These are phyloP conservation scores for Tenodera sinensis DNA, from an alignment of 2,888 invertebrate species.

Conservation along the genomic window DNA sequence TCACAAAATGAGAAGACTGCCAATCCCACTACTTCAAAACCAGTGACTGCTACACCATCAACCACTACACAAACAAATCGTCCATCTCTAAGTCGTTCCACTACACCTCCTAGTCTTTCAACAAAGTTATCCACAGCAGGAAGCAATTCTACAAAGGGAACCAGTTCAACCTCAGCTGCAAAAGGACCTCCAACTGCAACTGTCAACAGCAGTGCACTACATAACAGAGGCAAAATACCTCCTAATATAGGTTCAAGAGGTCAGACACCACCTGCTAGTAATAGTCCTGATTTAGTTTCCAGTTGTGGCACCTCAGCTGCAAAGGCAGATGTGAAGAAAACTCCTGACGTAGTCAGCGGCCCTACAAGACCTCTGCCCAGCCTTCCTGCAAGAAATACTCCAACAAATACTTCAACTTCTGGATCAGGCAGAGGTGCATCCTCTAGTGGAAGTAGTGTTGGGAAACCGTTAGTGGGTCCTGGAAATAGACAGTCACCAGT, in stretches of 20 bases:
- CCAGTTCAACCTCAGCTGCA: not conserved
- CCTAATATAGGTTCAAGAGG: slow-evolving; percentile 27
- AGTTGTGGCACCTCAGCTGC: slow-evolving; percentile 52
- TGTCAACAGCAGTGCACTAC: not conserved
- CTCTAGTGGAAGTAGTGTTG: not conserved
- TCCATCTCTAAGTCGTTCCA: slow-evolving; percentile 7
- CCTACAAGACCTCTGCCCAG: not conserved
- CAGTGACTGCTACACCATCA: not conserved
- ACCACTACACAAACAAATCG: slow-evolving; percentile 9
- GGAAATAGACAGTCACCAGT: not conserved
- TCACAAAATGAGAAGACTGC: not conserved
- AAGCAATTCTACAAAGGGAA: not conserved
- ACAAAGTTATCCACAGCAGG: not conserved
- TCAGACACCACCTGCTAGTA: slow-evolving; percentile 43
- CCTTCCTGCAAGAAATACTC: slow-evolving; percentile 1
- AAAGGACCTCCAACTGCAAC: not conserved
- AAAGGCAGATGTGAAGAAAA: slow-evolving; percentile 12
- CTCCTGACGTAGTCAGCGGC: slow-evolving; percentile 11
- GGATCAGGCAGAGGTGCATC: not conserved
- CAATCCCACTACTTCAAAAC: not conserved
- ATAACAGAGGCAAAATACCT: not conserved
- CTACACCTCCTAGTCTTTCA: slow-evolving; percentile 13
- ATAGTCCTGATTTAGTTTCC: slow-evolving; percentile 70
- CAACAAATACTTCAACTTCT: not conserved
- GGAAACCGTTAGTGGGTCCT: not conserved